Evolutionary conservation across 2,113 vertebrate genomes (phyloP).

Genomic region (Burhinus bistriatus): DNA sequence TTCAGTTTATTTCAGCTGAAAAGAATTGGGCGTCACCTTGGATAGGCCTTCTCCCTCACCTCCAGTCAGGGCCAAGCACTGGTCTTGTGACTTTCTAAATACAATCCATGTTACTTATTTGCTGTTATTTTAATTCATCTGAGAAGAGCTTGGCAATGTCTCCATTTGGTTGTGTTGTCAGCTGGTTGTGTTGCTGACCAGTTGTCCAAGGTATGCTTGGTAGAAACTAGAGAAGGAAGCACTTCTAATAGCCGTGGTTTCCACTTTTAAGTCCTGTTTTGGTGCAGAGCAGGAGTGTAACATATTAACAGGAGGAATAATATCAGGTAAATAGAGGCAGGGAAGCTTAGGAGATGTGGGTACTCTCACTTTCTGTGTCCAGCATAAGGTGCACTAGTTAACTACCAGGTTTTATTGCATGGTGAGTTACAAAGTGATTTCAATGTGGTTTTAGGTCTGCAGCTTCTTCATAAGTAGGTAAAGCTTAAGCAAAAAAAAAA

Average conservation of each 20-base stretch:
- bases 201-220: not conserved
- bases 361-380: not conserved
- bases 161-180: not conserved
- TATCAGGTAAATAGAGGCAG: not conserved
- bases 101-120: not conserved
- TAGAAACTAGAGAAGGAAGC: not conserved
- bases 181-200: not conserved
- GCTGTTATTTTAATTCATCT: not conserved
- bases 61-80: not conserved
- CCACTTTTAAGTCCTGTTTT: not conserved
- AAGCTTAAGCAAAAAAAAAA: not conserved
- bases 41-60: not conserved
- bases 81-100: not conserved
- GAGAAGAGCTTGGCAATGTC: not conserved
- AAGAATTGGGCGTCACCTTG: slow-evolving; percentile 32
- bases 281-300: not conserved
- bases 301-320: not conserved
- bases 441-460: not conserved
- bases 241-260: not conserved
- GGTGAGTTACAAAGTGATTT: not conserved
- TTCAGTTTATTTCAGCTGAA: slow-evolving; percentile 2
- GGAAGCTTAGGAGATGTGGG: not conserved
- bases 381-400: not conserved
- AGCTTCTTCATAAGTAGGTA: not conserved
- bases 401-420: not conserved